Evolutionary conservation across 2,797 vertebrate genomes (phyloP).

Genomic region (Epinephelus coioides): DNA sequence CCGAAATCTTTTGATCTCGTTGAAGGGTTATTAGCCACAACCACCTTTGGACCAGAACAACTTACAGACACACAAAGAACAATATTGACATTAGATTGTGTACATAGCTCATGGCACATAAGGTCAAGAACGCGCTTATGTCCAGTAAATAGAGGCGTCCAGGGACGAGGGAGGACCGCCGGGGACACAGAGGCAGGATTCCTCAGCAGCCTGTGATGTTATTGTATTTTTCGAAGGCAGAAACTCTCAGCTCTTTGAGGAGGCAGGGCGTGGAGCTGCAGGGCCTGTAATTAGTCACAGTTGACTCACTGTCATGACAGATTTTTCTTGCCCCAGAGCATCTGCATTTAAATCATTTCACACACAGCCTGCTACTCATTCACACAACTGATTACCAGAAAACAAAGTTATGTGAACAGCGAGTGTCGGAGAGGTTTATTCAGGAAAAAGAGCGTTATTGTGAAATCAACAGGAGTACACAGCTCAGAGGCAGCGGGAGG

Average conservation of each 20-base stretch:
- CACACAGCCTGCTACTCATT: slow-evolving; percentile 65
- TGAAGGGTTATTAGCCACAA: slow-evolving; percentile 12
- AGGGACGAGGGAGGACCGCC: background rate
- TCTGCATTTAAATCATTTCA: slow-evolving; percentile 57
- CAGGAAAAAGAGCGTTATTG: slow-evolving; percentile 40
- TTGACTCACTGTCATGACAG: slow-evolving; percentile 68
- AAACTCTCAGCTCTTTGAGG: slow-evolving; percentile 39
- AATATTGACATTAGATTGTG: slow-evolving; percentile 56
- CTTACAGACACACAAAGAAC: background rate
- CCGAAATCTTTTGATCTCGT: slow-evolving; percentile 2
- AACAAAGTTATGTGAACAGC: slow-evolving; percentile 65
- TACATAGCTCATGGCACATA: background rate
- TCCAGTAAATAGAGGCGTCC: background rate
- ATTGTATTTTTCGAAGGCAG: slow-evolving; percentile 33
- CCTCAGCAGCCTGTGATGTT: slow-evolving; percentile 41
- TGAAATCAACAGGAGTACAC: slow-evolving; percentile 59
- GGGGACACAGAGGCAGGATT: slow-evolving; percentile 24
- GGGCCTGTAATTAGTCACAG: slow-evolving; percentile 76
- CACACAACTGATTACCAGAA: slow-evolving; percentile 71
- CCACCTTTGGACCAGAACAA: slow-evolving; percentile 40
- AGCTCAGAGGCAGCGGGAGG: slow-evolving; percentile 60
- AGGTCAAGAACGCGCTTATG: slow-evolving; percentile 11
- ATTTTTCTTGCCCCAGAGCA: slow-evolving; percentile 60
- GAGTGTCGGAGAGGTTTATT: slow-evolving; percentile 32
- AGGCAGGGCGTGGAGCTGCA: slow-evolving; percentile 67